Base-by-base conservation (phyloP, 2,797 vertebrate species). In the Siniperca undulata region DNA sequence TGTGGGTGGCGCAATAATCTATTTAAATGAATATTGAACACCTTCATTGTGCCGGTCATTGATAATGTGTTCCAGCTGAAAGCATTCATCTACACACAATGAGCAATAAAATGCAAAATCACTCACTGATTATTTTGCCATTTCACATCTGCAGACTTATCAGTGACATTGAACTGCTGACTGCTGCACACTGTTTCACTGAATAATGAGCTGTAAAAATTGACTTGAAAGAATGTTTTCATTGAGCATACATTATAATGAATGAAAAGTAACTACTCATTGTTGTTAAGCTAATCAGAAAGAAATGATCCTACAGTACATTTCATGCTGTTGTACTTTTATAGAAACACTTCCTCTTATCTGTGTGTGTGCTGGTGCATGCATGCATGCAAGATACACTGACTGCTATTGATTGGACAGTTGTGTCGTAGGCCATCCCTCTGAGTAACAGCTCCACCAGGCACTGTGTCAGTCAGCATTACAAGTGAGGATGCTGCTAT, bases 381-480 rank as follows among this genome's bases (percentile, higher is more conserved):
- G 64, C 36, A 75, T 72, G 60, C 73, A 36, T 70, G 71, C 69
- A 69, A 60, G 71, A 78, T 44, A 48, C 80, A 73, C 75, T 81
- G 79, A 76, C 61, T 88, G 70, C 67, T 81, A 76, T 77, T 89
- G 88, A 91, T 91, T 82, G 78, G 87, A 85, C 82, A 75, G 83
- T 77, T 69, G 69, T 83, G 86, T 89, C 71, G n/a, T 74, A 85
- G 76, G 61, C 69, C 80, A 68, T 92, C 88, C 91, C 90, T 80
- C 58, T 79, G 84, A 85, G 85, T 78, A 86, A 78, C 84, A 77
- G 86, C 87, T 90, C 85, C 85, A 88, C 88, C 88, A 92, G 91
- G 78, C 88, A 76, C 75, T 10, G 81, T 83, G 92, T 93, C 93
- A 92, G 85, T 92, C 91, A 94, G 91, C 89, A 91, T 94, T 91